These are phyloP conservation scores for Craterocephalus amniculus DNA, from an alignment of 2,797 vertebrate genomes.

Conservation along the genomic window DNA sequence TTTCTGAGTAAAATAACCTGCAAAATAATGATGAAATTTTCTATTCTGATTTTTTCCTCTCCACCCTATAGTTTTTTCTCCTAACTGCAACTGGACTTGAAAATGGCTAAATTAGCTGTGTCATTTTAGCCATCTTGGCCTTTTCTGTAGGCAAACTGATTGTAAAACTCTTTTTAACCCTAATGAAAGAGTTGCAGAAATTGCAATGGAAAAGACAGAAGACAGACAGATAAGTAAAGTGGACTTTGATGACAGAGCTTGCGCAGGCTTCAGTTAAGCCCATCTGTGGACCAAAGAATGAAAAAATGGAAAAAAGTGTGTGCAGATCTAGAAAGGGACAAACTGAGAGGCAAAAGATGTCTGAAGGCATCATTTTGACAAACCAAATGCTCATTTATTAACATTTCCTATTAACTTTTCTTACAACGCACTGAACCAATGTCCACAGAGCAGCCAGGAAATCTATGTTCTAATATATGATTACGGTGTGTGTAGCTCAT, in stretches of 20 bases:
- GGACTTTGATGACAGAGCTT: conserved; percentile 64
- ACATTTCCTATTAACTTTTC: conserved; percentile 15
- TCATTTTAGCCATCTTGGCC: neutral
- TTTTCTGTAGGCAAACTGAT: neutral
- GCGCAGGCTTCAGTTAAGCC: conserved; percentile 62
- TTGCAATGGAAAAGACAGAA: conserved; percentile 19
- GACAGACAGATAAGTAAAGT: conserved; percentile 41
- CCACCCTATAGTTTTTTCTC: neutral
- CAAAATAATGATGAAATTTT: neutral
- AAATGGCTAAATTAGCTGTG: neutral
- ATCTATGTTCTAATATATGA: conserved; percentile 10
- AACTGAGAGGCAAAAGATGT: conserved; percentile 21
- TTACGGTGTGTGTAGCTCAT: conserved; percentile 21
- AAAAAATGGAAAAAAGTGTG: conserved; percentile 31
- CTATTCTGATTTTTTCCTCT: neutral
- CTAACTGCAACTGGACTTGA: neutral
- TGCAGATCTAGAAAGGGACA: conserved; percentile 16
- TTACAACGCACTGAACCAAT: conserved; percentile 21
- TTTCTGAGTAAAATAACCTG: too few species aligned
- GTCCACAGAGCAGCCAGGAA: conserved; percentile 24
- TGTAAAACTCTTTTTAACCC: neutral
- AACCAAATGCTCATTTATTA: conserved; percentile 21
- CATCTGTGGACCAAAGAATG: conserved; percentile 44
- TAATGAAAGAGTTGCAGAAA: neutral
- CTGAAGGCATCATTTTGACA: conserved; percentile 22